phyloP scores from a whole-genome alignment of 2,888 invertebrate species.

The Epinotia nisella region DNA sequence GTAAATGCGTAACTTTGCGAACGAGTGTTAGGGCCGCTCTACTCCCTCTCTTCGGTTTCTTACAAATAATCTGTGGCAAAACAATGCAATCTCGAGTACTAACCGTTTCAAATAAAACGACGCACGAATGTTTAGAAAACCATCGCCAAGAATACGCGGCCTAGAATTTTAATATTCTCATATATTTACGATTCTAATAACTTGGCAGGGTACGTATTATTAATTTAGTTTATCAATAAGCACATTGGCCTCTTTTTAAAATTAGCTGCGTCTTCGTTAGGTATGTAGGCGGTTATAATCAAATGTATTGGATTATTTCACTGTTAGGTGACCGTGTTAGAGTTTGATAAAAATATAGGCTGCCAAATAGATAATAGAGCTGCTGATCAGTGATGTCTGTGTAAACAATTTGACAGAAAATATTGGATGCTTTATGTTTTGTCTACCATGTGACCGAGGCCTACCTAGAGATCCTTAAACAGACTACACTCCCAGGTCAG shows the following conservation, averaged over 20 bases:
- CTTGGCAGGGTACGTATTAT: conserved; percentile 25
- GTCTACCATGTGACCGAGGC: no score
- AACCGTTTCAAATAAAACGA: conserved; percentile 31
- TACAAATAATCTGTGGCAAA: conserved; percentile 24
- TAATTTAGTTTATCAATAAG: conserved; percentile 37
- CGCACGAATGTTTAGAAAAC: conserved; percentile 31
- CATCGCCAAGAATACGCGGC: conserved; percentile 34
- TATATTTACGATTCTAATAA: conserved; percentile 32
- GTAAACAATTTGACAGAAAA: no score
- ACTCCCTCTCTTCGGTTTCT: background rate
- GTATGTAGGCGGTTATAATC: background rate
- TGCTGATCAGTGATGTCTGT: no score
- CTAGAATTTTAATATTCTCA: conserved; percentile 42
- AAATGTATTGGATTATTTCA: conserved; percentile 11
- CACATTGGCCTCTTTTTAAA: conserved; percentile 29
- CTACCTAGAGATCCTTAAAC: no score
- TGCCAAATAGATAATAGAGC: background rate
- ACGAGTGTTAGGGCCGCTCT: no score
- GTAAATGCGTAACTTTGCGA: no score
- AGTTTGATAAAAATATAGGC: conserved; percentile 3
- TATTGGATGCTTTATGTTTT: no score
- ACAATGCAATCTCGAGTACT: conserved; percentile 17
- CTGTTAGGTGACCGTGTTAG: conserved; percentile 13
- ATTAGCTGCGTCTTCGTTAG: background rate
- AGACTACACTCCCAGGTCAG: no score